Base-by-base conservation (phyloP, 2,797 vertebrate genomes). In the Melanotaenia pygmaea region DNA sequence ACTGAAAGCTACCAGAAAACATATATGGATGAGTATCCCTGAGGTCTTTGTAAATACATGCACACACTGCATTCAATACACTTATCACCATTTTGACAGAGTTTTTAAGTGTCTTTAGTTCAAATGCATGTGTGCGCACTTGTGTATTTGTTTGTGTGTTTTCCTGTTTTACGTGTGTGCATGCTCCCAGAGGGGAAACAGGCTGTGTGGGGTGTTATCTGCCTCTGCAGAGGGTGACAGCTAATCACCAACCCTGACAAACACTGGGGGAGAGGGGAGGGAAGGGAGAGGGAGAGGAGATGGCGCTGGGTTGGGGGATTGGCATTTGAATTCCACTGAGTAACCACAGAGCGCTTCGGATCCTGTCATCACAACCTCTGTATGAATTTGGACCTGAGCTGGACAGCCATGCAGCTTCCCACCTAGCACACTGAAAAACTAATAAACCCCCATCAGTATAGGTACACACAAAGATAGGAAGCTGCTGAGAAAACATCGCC, bases 181-280 rank as follows among this genome's bases (percentile, higher is more conserved):
- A 77, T 84, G 84, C 86, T 91, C 89, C 90, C 90, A 88, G 83
- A 91, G 90, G 87, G 87, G 89, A 89, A 91, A 88, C 91, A 88
- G 88, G 82, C 91, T 90, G 85, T 93, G 91, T 89, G 88, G 89
- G 89, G 92, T 93, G 93, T 93, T 93, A 93, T 94, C 92, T 92
- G 86, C 91, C 88, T 92, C 89, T 93, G 87, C 89, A 91, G 92
- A 92, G 88, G 86, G 90, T 94, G 94, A 94, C 92, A 93, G 93
- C 91, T 94, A 94, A 94, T 94, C 93, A 94, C 93, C 90, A 87
- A 86, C 85, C 87, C 90, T 94, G 93, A 94, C 92, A 92, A 93
- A 93, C 90, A 90, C 90, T 85, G 87, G 89, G 87, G 86, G 86
- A 81, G 83, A 81, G 86, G 63, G 86, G 88, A 76, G 76, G 74